phyloP scores from a whole-genome alignment of 2,113 vertebrate species.

The Colossoma macropomum region DNA sequence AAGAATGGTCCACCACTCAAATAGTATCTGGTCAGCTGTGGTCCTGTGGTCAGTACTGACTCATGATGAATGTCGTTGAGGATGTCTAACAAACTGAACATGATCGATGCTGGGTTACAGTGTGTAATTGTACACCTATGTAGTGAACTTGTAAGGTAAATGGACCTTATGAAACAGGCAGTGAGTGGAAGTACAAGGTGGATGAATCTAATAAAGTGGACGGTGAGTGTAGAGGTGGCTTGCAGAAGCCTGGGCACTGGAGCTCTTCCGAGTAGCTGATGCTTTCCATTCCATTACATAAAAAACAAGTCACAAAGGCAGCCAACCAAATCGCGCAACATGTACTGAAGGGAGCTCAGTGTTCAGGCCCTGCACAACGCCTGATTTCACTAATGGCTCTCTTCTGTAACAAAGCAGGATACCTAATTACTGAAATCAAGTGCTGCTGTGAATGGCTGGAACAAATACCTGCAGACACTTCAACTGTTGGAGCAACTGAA shows the following conservation, averaged over 20 bases:
- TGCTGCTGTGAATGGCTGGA: constrained; percentile 4
- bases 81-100: not conserved
- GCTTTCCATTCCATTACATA: constrained; percentile 25
- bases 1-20: too few relatives aligned
- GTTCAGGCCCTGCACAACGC: constrained; percentile 1
- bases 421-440: constrained; percentile 9
- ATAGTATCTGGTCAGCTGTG: not conserved
- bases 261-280: constrained; percentile 12
- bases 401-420: not conserved
- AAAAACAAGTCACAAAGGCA: constrained; percentile 9
- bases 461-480: not conserved
- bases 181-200: not conserved
- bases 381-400: constrained; percentile 10
- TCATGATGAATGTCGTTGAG: not conserved
- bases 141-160: not conserved
- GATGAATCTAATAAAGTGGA: not conserved
- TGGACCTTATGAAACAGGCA: not conserved
- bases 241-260: not conserved
- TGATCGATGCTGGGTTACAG: not conserved
- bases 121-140: not conserved
- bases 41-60: not conserved
- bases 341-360: not conserved
- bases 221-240: not conserved
- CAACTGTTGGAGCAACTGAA: not conserved
- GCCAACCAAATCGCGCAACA: not conserved